Evolutionary conservation across 2,797 vertebrate genomes (phyloP).

Genomic region (Pygocentrus nattereri): DNA sequence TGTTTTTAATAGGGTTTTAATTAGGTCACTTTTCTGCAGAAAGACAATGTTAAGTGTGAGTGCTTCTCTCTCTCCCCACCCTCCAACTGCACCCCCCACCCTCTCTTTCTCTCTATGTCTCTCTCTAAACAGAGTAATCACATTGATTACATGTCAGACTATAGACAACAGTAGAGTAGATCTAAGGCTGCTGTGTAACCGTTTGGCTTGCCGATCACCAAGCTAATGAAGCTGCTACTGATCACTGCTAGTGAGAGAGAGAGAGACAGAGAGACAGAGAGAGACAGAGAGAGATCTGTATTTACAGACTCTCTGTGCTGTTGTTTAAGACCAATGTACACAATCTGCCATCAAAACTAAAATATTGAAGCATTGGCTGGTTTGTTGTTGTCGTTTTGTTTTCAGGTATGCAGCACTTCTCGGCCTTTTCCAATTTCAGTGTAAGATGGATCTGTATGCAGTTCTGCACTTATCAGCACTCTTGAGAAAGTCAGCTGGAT

Average conservation of each 20-base stretch:
- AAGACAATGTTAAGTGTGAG: background rate
- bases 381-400: too few relatives aligned
- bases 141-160: conserved; percentile 57
- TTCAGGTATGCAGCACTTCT: too few relatives aligned
- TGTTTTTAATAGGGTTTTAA: background rate
- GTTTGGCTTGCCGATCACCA: conserved; percentile 25
- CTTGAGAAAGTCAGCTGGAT: conserved; percentile 5
- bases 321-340: too few relatives aligned
- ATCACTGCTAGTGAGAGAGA: conserved; percentile 36
- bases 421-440: background rate
- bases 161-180: conserved; percentile 53
- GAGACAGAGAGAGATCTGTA: too few relatives aligned
- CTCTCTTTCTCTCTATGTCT: conserved; percentile 17
- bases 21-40: conserved; percentile 1
- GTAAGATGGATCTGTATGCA: background rate
- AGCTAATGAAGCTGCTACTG: conserved; percentile 45
- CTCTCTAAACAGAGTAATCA: conserved; percentile 50
- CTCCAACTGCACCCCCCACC: too few relatives aligned
- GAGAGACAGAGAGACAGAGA: background rate
- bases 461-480: background rate
- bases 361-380: too few relatives aligned
- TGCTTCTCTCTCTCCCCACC: background rate
- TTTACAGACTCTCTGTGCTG: too few relatives aligned
- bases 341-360: too few relatives aligned
- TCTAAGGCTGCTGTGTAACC: conserved; percentile 36